These are phyloP conservation scores for Nematopogon swammerdamellus DNA, from an alignment of 2,888 invertebrate genomes.

Conservation along the genomic window DNA sequence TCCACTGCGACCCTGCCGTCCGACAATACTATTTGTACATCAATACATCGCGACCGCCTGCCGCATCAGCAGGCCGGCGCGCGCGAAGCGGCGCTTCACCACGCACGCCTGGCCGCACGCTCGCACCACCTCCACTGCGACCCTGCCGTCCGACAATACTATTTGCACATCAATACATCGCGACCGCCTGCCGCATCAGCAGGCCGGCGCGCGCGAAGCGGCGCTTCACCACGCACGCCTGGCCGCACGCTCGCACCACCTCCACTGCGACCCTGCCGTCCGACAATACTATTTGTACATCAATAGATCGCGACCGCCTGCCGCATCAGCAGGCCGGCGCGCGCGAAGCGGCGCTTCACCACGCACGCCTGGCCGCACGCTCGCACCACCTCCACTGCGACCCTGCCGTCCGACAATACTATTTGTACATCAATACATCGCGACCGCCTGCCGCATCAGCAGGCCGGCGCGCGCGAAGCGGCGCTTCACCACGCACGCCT, in stretches of 20 bases:
- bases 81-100: conserved; percentile 78
- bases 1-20: conserved; percentile 69
- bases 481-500: conserved; percentile 86
- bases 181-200: conserved; percentile 79
- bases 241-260: conserved; percentile 81
- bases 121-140: conserved; percentile 77
- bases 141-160: conserved; percentile 32
- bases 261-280: conserved; percentile 69
- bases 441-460: conserved; percentile 79
- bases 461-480: conserved; percentile 79
- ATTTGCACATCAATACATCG: too few relatives aligned
- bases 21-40: conserved; percentile 6
- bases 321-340: conserved; percentile 78
- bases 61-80: conserved; percentile 78
- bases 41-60: conserved; percentile 76
- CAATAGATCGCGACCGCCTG: conserved; percentile 78
- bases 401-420: conserved; percentile 32
- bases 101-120: conserved; percentile 89
- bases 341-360: conserved; percentile 78
- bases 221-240: conserved; percentile 86
- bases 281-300: conserved; percentile 6
- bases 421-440: too few relatives aligned
- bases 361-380: conserved; percentile 89
- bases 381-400: conserved; percentile 77
- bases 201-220: conserved; percentile 79